Evolutionary conservation across 2,113 vertebrate species (phyloP).

Genomic region (Phyllostomus discolor): DNA sequence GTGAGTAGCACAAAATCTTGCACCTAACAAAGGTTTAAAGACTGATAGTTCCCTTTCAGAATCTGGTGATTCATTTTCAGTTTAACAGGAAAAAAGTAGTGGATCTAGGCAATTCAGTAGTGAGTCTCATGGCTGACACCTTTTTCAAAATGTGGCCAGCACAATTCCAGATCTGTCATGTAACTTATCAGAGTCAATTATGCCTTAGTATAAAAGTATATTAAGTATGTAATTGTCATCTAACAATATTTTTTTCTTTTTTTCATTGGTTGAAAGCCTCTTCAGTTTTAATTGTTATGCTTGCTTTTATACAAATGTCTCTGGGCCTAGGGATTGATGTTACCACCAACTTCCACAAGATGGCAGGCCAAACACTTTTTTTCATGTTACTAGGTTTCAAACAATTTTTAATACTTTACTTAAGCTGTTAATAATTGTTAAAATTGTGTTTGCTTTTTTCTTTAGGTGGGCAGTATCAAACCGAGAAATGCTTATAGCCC

Average conservation of each 20-base stretch:
- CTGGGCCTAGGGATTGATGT: neutral
- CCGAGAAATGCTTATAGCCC: conserved; percentile 90
- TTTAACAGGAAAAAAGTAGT: neutral
- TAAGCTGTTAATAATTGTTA: neutral
- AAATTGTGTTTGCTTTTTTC: conserved; percentile 38
- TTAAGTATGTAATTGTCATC: neutral
- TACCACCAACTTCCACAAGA: conserved; percentile 46
- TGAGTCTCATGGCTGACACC: neutral
- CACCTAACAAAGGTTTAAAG: neutral
- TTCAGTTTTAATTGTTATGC: neutral
- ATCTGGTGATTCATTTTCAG: neutral
- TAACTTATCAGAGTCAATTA: neutral
- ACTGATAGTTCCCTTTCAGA: neutral
- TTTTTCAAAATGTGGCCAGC: neutral
- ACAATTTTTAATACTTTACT: neutral
- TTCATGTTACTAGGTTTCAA: neutral
- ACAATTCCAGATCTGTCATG: neutral
- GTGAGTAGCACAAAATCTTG: neutral
- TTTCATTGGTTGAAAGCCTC: neutral
- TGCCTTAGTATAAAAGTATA: neutral
- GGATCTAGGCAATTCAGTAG: neutral
- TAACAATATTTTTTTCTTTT: neutral
- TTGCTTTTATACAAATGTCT: neutral
- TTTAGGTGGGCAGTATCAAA: conserved; percentile 89
- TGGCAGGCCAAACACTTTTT: conserved; percentile 49